Percentiles rank a stretch among this genome's conserved stretches.
These are phyloP conservation scores for Pristionchus mayeri DNA, from an alignment of 2,888 invertebrate genomes.

Conservation along the genomic window DNA sequence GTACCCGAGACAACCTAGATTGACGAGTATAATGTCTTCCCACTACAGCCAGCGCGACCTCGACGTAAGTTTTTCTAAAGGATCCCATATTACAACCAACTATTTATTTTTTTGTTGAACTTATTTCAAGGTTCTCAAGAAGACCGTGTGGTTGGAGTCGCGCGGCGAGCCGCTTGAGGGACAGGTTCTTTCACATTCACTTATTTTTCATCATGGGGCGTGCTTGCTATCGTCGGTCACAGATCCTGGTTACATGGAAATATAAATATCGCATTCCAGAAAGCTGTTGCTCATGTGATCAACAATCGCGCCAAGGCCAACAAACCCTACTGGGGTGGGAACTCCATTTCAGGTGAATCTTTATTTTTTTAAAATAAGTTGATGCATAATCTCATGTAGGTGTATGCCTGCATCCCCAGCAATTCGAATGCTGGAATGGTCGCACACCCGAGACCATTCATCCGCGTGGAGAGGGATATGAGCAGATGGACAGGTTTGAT, in stretches of 20 bases:
- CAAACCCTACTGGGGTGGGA: constrained; percentile 7
- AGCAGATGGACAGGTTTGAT: background rate
- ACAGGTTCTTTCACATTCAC: background rate
- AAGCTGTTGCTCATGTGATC: constrained; percentile 27
- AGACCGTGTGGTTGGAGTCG: constrained; percentile 5
- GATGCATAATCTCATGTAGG: background rate
- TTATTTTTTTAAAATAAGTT: background rate
- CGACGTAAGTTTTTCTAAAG: background rate
- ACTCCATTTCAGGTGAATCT: background rate
- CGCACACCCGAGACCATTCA: background rate
- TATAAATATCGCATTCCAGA: background rate
- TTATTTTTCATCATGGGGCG: background rate
- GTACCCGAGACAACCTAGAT: background rate
- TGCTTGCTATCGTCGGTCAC: no score
- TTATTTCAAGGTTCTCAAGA: constrained; percentile 17
- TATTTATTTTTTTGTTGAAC: background rate
- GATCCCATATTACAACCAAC: background rate
- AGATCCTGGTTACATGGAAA: no score
- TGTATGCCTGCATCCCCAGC: background rate
- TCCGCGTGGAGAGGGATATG: background rate
- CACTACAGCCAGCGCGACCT: background rate
- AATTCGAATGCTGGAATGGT: constrained; percentile 34
- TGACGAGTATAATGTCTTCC: background rate
- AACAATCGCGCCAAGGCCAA: constrained; percentile 15
- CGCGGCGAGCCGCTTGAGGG: background rate